Evolutionary conservation across 2,797 vertebrate genomes (phyloP).

Genomic region (Alca torda): DNA sequence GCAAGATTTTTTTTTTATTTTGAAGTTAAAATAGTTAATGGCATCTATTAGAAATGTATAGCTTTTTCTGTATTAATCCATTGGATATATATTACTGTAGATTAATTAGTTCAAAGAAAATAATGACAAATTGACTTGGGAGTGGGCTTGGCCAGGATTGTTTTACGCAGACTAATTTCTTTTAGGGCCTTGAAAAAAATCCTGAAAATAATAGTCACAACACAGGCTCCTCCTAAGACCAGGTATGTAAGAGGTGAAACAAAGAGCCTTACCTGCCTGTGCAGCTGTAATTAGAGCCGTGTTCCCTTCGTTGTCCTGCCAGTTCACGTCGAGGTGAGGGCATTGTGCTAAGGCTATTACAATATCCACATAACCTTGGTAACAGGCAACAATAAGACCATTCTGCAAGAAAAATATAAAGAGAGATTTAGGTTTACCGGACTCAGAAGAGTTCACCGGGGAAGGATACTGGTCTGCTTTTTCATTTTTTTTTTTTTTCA

Average conservation of each 20-base stretch:
- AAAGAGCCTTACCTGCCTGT: constrained; percentile 88
- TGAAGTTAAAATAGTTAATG: not conserved
- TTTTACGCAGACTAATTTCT: not conserved
- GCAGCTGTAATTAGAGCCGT: constrained; percentile 93
- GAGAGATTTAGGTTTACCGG: constrained; percentile 1
- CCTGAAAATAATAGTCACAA: not conserved
- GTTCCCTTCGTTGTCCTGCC: constrained; percentile 97
- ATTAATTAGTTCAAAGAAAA: not conserved
- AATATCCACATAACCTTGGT: constrained; percentile 93
- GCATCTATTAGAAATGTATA: not conserved
- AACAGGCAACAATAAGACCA: constrained; percentile 91
- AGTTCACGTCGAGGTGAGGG: constrained; percentile 92
- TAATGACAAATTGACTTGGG: not conserved
- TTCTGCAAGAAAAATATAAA: constrained; percentile 79
- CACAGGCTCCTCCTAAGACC: not conserved
- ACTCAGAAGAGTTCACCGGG: not conserved
- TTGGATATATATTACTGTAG: not conserved
- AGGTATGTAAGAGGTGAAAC: not conserved
- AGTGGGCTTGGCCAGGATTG: not conserved
- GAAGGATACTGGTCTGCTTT: not conserved
- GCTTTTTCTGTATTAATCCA: not conserved
- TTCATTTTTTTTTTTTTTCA: not conserved
- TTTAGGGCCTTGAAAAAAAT: not conserved
- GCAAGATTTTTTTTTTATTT: not conserved
- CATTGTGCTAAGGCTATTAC: constrained; percentile 91